Evolutionary conservation across 2,113 vertebrate genomes (phyloP), one percentile per base, ranked within the genome.

Genomic region (Nanorana parkeri): DNA sequence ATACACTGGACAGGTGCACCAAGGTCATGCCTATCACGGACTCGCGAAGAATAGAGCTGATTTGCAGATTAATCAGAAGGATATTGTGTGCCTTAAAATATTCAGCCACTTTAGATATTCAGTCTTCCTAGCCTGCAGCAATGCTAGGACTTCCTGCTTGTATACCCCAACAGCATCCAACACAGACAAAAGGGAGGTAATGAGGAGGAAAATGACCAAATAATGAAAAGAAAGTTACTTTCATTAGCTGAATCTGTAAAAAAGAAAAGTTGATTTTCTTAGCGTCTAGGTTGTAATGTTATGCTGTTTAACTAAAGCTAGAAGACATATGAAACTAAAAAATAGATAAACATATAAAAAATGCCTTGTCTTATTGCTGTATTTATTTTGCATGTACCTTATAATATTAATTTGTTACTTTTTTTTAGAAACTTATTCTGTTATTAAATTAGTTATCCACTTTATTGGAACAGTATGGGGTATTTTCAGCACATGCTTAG

Each of bases 41-140:
- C 67, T 55, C 52, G 8, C 3, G 63, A 65, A 75, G 26, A 75
- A 82, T 74, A 65, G 68, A 28, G 21, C 71, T 75, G 63, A 74
- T 67, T 75, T 82, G 71, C 69, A 82, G 80, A 75, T 75, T 75
- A 67, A 65, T 55, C 69, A 67, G 80, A 56, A 66, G 61, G 80
- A 66, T 67, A 67, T 67, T 75, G 69, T 75, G 71, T 67, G 71
- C 80, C 66, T 75, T 81, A 81, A 29, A 81, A 72, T 82, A 82
- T 82, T 82, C 80, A 67, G 28, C 61, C 80, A 82, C 71, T 75
- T 47, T 74, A 74, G 60, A 75, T 65, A 82, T 82, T 55, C 69
- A 82, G 52, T 13, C 69, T 17, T 32, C 32, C 13, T 65, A 74
- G 69, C 80, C 71, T 29, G 28, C 71, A 67, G 61, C 71, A 28